Base-by-base conservation (phyloP, 2,113 vertebrate genomes). In the Malurus alboscapulatus region DNA sequence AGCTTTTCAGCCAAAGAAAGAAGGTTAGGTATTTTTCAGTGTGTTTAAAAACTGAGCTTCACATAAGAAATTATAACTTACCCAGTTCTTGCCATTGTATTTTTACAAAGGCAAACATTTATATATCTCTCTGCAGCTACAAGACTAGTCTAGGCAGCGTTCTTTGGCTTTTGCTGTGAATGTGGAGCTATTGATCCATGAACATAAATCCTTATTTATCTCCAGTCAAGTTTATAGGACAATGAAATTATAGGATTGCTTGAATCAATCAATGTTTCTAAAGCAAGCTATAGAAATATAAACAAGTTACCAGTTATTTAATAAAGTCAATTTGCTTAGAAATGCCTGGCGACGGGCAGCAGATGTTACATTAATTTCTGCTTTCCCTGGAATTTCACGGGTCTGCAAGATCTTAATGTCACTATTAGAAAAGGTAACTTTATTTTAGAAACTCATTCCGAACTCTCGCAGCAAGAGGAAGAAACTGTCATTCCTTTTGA, bases 131-230 rank as follows among this genome's bases (percentile, higher is more conserved):
- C 44, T 92, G 48, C 53, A 82, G 12, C n/a, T 65, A 45, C 36
- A 81, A 42, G 40, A 67, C 57, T 91, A 65, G 61, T 45, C 30
- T 84, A 78, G 74, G 77, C n/a, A 75, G 65, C 57, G 9, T 59
- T 88, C 77, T 95, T 93, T 93, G 65, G 25, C 50, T 92, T 94
- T 87, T 87, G 30, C 73, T 94, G 71, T 91, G 73, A 58, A 17
- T 17, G 18, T 68, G 81, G n/a, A 93, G 59, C 62, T 95, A 95
- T 91, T 92, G 96, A 95, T 94, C 92, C 65, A 6, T 44, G 59
- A 96, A 84, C 54, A 91, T 87, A 94, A 96, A 95, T 94, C 91
- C 69, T 89, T 95, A 84, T 86, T 93, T 96, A 94, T 95, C 87
- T 95, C 69, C 55, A 87, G 95, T 92, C 66, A 69, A 83, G 81